A percentile compares a stretch with the other conserved stretches of the same genome.
Conservation (phyloP, 2,797 vertebrate genomes). For the Epinephelus coioides region DNA sequence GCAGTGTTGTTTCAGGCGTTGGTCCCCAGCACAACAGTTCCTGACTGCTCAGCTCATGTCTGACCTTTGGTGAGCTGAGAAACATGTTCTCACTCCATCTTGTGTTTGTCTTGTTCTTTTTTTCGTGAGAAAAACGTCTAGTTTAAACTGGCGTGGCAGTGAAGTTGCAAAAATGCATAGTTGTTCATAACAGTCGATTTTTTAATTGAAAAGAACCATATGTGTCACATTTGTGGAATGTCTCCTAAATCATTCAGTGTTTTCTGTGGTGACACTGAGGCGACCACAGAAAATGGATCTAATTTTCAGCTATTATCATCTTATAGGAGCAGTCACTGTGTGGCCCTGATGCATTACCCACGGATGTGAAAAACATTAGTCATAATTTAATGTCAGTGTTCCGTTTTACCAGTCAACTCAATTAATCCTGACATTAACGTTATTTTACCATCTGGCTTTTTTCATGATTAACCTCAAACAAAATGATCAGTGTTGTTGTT, state of each 20-base stretch:
- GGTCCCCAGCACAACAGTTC: constrained; percentile 16
- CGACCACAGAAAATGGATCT: constrained; percentile 12
- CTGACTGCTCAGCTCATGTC: constrained; percentile 28
- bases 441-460: constrained; percentile 47
- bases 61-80: constrained; percentile 44
- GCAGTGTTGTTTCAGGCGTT: constrained; percentile 51
- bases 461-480: constrained; percentile 30
- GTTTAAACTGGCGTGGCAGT: constrained; percentile 7
- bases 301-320: constrained; percentile 35
- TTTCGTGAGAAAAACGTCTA: not conserved
- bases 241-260: constrained; percentile 27
- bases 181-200: not conserved
- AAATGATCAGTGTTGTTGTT: constrained; percentile 37
- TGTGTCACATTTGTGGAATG: constrained; percentile 21
- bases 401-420: constrained; percentile 19
- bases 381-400: constrained; percentile 27
- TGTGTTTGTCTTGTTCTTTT: constrained; percentile 15
- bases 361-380: constrained; percentile 26
- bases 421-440: constrained; percentile 46
- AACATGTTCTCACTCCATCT: constrained; percentile 37
- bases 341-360: constrained; percentile 4
- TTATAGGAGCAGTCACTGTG: constrained; percentile 1
- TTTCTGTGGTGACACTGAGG: constrained; percentile 20
- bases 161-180: constrained; percentile 13
- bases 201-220: constrained; percentile 6